Evolutionary conservation across 2,113 vertebrate genomes (phyloP).

Genomic region (Candoia aspera): DNA sequence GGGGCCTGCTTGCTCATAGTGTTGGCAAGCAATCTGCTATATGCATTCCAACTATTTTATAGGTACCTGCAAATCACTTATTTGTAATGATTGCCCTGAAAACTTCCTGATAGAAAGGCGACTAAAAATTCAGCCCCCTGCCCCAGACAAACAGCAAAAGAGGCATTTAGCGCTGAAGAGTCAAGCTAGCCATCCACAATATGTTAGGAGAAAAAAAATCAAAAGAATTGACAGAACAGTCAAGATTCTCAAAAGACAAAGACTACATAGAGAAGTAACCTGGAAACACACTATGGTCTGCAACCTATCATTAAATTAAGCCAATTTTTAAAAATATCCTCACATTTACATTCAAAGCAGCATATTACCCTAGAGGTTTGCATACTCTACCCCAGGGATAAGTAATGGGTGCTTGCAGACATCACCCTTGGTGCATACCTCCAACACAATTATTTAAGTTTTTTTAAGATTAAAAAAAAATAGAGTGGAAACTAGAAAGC

Average conservation of each 20-base stretch:
- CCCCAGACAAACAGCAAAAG: neutral
- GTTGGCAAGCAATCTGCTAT: neutral
- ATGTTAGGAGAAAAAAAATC: no score
- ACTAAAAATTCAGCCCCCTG: neutral
- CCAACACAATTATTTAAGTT: neutral
- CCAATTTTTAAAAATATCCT: neutral
- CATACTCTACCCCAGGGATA: neutral
- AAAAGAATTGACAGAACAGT: neutral
- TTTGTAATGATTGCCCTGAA: neutral
- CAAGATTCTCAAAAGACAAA: neutral
- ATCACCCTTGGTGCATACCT: neutral
- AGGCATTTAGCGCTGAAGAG: neutral
- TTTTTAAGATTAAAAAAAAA: neutral
- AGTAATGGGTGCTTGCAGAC: neutral
- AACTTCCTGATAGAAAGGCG: neutral
- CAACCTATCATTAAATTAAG: neutral
- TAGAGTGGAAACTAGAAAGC: neutral
- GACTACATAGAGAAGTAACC: neutral
- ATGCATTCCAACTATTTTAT: neutral
- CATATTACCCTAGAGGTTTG: neutral
- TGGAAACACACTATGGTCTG: neutral
- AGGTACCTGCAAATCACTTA: neutral
- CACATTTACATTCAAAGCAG: neutral
- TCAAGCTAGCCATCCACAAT: neutral
- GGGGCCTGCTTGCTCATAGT: neutral